A percentile compares a stretch with the other conserved stretches of the same genome.
phyloP scores from a whole-genome alignment of 2,888 invertebrate genomes.

The Meteorus colon region DNA sequence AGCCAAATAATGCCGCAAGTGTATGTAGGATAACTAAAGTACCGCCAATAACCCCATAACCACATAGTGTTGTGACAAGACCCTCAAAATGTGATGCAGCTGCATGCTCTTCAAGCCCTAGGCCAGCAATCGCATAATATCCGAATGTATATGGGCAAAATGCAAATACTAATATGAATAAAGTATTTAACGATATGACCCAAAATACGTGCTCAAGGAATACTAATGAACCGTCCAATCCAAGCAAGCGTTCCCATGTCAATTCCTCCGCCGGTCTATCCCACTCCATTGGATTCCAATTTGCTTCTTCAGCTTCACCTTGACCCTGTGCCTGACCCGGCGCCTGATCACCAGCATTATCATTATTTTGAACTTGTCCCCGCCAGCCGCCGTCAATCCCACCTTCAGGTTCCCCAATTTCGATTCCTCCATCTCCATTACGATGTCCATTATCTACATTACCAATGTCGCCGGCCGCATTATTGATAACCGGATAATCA shows the following conservation, averaged over 20 bases:
- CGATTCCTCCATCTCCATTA: slow-evolving; percentile 11
- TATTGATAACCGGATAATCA: slow-evolving; percentile 73
- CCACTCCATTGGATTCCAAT: slow-evolving; percentile 99
- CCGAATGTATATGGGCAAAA: slow-evolving; percentile 98
- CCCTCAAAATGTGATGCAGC: slow-evolving; percentile 93
- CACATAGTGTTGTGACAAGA: slow-evolving; percentile 91
- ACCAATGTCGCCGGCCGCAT: slow-evolving; percentile 51
- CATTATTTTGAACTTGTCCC: slow-evolving; percentile 39
- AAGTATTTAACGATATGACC: slow-evolving; percentile 97
- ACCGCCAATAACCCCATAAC: slow-evolving; percentile 93
- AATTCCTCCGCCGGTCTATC: slow-evolving; percentile 97
- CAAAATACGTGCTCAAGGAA: slow-evolving; percentile 99
- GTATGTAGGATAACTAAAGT: slow-evolving; percentile 88
- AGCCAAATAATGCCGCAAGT: slow-evolving; percentile 85
- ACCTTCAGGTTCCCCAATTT: slow-evolving; percentile 64
- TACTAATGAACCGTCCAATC: slow-evolving; percentile 96
- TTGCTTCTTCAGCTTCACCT: slow-evolving; percentile 83
- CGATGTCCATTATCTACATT: slow-evolving; percentile 48
- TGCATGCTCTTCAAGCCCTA: slow-evolving; percentile 81
- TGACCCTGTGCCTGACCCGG: slow-evolving; percentile 71
- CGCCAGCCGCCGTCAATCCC: slow-evolving; percentile 60
- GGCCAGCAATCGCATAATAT: slow-evolving; percentile 83
- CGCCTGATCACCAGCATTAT: slow-evolving; percentile 47
- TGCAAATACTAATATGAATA: slow-evolving; percentile 95
- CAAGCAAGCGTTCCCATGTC: slow-evolving; percentile 97